Evolutionary conservation across 1,140 invertebrate genomes (phyloP), one percentile per base, ranked within the genome.

Genomic region (Hestina assimilis): DNA sequence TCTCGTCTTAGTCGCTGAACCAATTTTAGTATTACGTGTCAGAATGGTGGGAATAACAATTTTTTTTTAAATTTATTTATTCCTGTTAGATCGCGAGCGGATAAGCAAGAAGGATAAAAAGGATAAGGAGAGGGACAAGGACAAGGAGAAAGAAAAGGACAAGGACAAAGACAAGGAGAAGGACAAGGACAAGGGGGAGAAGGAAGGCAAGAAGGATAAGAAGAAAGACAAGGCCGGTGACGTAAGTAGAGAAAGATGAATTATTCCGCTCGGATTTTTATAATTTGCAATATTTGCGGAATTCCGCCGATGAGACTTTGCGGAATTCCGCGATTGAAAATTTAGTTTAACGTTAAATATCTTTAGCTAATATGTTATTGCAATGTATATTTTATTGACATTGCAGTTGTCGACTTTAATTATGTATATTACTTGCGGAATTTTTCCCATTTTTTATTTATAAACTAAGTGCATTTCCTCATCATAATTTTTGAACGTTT

Each of bases 101-200:
- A 54, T 60, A 28, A 62, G 56, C 19, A 69, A 63, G n/a, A 72
- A 72, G 38, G 66, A 72, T 15, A 69, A 72, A 24, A 72, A 70
- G 31, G 65, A 67, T 11, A 67, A 67, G 14, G 63, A 65, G 7
- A 35, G 58, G 4, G 62, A 66, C 1, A 72, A 72, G 28, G 69
- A 69, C 0, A 68, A 65, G 38, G 61, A 70, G 11, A 43, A 53
- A 12, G 61, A 71, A 1, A 71, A 71, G 48, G 59, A 66, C 11
- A 46, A n/a, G n/a, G n/a, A n/a, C n/a, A 72, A 70, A 28, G 65
- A 67, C 15, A 67, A 67, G 14, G 63, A 65, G 7, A 35, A 54
- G 4, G 62, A 66, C 1, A 72, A 72, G 28, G 69, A 69, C 0
- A 68, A 65, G 38, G 61, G 67, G 11, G 38, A 53, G n/a, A 59